These are phyloP conservation scores for Trichoplusia ni DNA, from an alignment of 1,140 invertebrate species.

Conservation along the genomic window DNA sequence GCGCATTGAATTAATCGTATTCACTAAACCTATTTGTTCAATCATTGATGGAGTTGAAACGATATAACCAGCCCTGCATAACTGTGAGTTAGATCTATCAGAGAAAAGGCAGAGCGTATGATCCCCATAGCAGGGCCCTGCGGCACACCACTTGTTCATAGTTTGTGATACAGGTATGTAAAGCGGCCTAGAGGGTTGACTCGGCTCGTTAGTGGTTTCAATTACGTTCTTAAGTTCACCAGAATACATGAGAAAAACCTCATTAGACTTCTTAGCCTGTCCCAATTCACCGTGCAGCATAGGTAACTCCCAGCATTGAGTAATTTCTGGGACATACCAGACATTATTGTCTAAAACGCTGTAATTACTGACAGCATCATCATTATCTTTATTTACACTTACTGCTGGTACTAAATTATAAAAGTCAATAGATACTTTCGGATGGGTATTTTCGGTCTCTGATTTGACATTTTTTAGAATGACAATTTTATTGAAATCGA, in stretches of 20 bases:
- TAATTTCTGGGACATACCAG: constrained; percentile 66
- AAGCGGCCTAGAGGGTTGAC: neutral
- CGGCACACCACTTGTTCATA: constrained; percentile 66
- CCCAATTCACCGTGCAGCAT: constrained; percentile 59
- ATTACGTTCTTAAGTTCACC: constrained; percentile 57
- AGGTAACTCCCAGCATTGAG: constrained; percentile 67
- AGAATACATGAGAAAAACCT: constrained; percentile 57
- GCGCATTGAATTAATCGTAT: constrained; percentile 71
- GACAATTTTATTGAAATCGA: neutral
- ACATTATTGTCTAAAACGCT: constrained; percentile 36
- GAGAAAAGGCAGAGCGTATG: constrained; percentile 69
- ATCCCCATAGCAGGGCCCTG: constrained; percentile 67
- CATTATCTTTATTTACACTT: constrained; percentile 30
- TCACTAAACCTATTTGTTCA: constrained; percentile 56
- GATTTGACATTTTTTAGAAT: neutral
- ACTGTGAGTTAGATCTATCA: constrained; percentile 41
- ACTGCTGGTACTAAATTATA: constrained; percentile 60
- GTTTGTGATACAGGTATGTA: constrained; percentile 31
- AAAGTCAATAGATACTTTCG: constrained; percentile 41
- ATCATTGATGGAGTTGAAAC: constrained; percentile 49
- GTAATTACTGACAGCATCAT: neutral
- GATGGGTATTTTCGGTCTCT: neutral
- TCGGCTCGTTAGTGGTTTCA: constrained; percentile 25
- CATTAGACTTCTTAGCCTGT: constrained; percentile 30
- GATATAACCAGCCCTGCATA: constrained; percentile 54